Conservation (phyloP, 2,113 vertebrate species). For the Actinemys pallida region DNA sequence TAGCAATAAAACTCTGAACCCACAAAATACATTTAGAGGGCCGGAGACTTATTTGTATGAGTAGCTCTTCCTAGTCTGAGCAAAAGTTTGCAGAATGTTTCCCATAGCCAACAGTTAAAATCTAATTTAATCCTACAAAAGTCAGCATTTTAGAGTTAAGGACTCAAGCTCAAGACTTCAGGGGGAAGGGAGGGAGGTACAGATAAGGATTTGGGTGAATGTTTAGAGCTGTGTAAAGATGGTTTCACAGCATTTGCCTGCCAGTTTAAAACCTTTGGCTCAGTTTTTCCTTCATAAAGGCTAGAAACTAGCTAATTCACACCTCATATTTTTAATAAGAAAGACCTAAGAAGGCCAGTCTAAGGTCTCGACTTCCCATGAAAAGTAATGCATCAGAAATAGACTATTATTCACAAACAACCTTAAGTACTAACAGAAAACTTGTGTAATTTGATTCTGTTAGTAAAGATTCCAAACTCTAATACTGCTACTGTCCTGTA, state of each 20-base stretch:
- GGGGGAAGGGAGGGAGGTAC: accelerated
- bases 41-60: accelerated
- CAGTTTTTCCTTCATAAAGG: not conserved
- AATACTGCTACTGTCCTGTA: not conserved
- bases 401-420: not conserved
- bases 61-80: accelerated
- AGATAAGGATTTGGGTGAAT: not conserved
- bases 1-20: accelerated
- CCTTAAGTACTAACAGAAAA: not conserved
- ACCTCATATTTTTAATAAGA: not conserved
- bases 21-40: accelerated
- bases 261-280: accelerated
- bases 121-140: too few species aligned
- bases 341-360: not conserved
- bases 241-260: not conserved
- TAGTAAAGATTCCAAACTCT: not conserved
- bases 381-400: not conserved
- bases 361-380: not conserved
- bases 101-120: not conserved
- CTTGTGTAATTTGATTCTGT: not conserved
- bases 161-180: accelerated
- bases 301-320: not conserved
- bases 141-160: not conserved
- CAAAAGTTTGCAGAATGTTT: not conserved
- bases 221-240: accelerated